Evolutionary conservation across 2,113 vertebrate species (phyloP).

Genomic region (Rhegmatorhina hoffmannsi): DNA sequence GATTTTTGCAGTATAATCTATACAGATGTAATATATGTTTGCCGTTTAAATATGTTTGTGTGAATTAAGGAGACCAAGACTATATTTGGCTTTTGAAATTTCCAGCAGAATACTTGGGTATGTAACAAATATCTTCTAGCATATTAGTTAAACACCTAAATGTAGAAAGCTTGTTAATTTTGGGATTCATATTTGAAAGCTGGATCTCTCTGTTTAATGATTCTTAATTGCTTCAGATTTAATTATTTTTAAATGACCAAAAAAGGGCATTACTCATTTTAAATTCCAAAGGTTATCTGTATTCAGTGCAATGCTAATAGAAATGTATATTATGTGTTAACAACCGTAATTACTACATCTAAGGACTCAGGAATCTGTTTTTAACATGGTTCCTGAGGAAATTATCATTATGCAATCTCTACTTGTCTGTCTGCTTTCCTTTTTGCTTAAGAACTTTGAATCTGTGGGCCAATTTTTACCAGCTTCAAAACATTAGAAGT

Average conservation of each 20-base stretch:
- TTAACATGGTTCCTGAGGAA: not conserved
- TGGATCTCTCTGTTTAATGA: not conserved
- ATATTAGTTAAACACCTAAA: not conserved
- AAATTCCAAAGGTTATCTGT: conserved; percentile 29
- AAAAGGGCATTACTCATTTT: not conserved
- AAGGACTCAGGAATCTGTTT: conserved; percentile 14
- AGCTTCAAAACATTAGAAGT: not conserved
- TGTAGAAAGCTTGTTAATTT: not conserved
- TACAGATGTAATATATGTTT: not conserved
- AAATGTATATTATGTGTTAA: conserved; percentile 2
- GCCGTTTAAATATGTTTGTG: not conserved
- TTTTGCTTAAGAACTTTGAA: not conserved
- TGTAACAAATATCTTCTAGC: not conserved
- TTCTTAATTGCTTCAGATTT: not conserved
- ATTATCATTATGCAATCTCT: not conserved
- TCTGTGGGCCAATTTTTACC: not conserved
- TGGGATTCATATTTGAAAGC: not conserved
- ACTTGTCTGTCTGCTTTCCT: not conserved
- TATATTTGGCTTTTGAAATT: not conserved
- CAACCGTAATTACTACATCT: conserved; percentile 24
- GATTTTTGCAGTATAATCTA: not conserved
- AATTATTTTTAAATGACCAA: not conserved
- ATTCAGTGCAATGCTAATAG: not conserved
- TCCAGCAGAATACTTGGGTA: not conserved
- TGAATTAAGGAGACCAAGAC: not conserved